Base-by-base conservation (phyloP, 2,888 invertebrate species). In the Blera fallax region DNA sequence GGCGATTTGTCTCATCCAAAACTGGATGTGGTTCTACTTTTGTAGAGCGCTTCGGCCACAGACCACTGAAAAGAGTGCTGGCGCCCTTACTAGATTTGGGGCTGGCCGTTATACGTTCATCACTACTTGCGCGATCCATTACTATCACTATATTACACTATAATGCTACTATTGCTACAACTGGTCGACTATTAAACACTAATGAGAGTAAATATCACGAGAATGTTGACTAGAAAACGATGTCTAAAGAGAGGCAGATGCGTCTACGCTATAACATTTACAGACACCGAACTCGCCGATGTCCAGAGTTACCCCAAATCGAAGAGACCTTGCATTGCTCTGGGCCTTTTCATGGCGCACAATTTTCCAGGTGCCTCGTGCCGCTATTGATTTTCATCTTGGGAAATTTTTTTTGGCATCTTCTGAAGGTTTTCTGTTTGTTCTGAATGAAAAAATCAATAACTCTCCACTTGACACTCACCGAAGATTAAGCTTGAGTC, bases 1-100 rank as follows among this genome's bases (percentile, higher is more conserved):
- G 29, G 14, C 69, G 69, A 10, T 78, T 81, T 5, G 29, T 16
- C 21, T 87, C 84, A 0, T 52, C 88, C 85, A 5, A 88, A 87
- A 87, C 62, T 10, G 91, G 92, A 89, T 92, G 92, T 1, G 92
- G 92, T 67, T 92, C 92, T 14, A 91, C 91, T 88, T 91, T 92
- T 67, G 91, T 92, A 1, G 92, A 92, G 1, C 92, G 91, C 81
- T 91, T 92, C 72, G 89, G 90, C 34, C 91, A 88, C 24, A 92
- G 83, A 0, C 91, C 91, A 27, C 91, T 88, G 4, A 91, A 87
- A 0, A 90, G 87, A 18, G 87, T 87, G 52, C 88, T 88, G 21
- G 89, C 88, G 7, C 89, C 54, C 62, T 91, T 91, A 54, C 88
- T 89, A 7, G 90, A 88, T 2, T 91, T 89, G 4, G 90, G 90